phyloP scores from a whole-genome alignment of 2,113 vertebrate species.

The Geococcyx californianus region DNA sequence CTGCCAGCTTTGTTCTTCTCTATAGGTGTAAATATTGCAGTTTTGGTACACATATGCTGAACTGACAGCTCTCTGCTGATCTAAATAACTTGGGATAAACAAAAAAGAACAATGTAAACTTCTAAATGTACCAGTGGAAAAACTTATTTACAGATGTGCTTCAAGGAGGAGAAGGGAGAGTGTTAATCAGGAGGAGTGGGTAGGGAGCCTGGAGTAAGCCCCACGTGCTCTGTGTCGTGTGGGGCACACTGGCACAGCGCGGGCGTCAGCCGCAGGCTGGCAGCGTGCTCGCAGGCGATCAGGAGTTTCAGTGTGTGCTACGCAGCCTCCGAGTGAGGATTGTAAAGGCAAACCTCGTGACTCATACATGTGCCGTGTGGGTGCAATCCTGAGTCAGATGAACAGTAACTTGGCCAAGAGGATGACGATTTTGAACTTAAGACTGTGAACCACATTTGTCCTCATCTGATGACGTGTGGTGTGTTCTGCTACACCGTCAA shows the following conservation, averaged over 20 bases:
- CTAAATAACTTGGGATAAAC: neutral
- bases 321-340: fast-evolving
- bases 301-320: neutral
- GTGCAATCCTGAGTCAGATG: neutral
- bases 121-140: neutral
- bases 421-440: neutral
- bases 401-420: neutral
- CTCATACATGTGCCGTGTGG: fast-evolving
- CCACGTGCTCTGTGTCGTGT: fast-evolving
- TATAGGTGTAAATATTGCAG: neutral
- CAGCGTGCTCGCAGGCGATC: fast-evolving
- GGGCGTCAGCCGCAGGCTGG: neutral
- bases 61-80: neutral
- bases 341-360: neutral
- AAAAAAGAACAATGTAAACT: neutral
- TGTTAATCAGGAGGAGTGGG: neutral
- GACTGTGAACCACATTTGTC: fast-evolving
- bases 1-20: neutral
- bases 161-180: neutral
- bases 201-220: neutral
- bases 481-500: neutral
- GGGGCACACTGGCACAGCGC: neutral
- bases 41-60: neutral
- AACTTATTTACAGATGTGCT: neutral
- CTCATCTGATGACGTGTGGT: fast-evolving